Percentiles rank a stretch among this genome's conserved stretches.
Evolutionary conservation across 2,113 vertebrate species (phyloP).

Genomic region (Gymnogyps californianus): DNA sequence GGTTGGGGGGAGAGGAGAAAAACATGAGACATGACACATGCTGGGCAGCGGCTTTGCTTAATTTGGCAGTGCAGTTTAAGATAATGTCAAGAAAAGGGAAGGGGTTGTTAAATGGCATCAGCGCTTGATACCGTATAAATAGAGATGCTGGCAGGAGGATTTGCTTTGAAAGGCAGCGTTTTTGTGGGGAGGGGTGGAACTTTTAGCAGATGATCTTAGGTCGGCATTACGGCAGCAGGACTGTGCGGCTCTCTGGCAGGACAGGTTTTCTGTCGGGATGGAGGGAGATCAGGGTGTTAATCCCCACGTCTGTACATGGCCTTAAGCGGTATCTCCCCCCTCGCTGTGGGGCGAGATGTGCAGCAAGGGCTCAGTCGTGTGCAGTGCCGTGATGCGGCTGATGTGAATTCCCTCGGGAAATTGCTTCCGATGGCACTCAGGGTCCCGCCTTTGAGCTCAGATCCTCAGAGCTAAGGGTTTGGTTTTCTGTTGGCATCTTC

Average conservation of each 20-base stretch:
- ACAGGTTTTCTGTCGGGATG: background rate
- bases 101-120: background rate
- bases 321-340: background rate
- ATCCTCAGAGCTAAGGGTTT: background rate
- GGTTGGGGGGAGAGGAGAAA: background rate
- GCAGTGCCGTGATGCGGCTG: accelerated
- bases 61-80: background rate
- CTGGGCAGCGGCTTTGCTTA: background rate
- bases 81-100: background rate
- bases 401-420: background rate
- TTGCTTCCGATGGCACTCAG: accelerated
- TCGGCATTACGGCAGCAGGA: accelerated
- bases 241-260: background rate
- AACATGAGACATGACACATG: background rate
- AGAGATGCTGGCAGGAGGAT: background rate
- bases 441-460: background rate
- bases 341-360: accelerated
- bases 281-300: background rate
- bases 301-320: background rate
- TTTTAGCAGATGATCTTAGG: background rate
- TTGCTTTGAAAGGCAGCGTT: background rate
- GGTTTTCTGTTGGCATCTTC: background rate
- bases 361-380: accelerated
- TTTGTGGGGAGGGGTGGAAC: accelerated
- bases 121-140: background rate